A percentile compares a stretch with the other conserved stretches of the same genome.
Conservation (phyloP, 2,888 invertebrate genomes). For the Xanthia togata region DNA sequence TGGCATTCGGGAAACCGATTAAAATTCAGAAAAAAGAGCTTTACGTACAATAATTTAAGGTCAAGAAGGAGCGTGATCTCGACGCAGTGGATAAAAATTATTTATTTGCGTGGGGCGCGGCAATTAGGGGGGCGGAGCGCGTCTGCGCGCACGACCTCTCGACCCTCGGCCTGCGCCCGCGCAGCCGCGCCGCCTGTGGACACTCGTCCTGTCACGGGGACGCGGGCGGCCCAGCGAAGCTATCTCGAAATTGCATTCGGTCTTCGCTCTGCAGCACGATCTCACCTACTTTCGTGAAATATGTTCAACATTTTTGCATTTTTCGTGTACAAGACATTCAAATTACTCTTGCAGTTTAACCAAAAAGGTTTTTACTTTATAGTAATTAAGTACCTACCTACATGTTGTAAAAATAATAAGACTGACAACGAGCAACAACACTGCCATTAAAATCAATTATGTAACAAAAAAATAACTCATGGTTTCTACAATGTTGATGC, state of each 20-base stretch:
- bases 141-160: constrained; percentile 87
- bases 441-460: constrained; percentile 44
- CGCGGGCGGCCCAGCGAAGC: constrained; percentile 69
- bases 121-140: constrained; percentile 89
- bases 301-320: constrained; percentile 58
- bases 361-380: constrained; percentile 31
- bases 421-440: constrained; percentile 31
- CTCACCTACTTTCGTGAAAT: constrained; percentile 74
- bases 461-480: constrained; percentile 29
- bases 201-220: constrained; percentile 79
- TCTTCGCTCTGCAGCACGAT: constrained; percentile 76
- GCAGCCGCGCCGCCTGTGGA: constrained; percentile 68
- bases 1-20: constrained; percentile 82
- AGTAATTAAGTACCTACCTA: constrained; percentile 19
- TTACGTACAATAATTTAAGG: constrained; percentile 86
- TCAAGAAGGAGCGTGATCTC: constrained; percentile 87
- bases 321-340: constrained; percentile 50
- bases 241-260: constrained; percentile 82
- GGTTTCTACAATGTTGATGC: constrained; percentile 40
- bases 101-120: constrained; percentile 90
- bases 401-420: constrained; percentile 41
- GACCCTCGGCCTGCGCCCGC: constrained; percentile 79
- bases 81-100: constrained; percentile 87
- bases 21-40: constrained; percentile 84
- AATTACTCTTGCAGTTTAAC: constrained; percentile 45